These are phyloP conservation scores for Drosophila rhopaloa DNA, from an alignment of 1,140 invertebrate species.

Conservation along the genomic window DNA sequence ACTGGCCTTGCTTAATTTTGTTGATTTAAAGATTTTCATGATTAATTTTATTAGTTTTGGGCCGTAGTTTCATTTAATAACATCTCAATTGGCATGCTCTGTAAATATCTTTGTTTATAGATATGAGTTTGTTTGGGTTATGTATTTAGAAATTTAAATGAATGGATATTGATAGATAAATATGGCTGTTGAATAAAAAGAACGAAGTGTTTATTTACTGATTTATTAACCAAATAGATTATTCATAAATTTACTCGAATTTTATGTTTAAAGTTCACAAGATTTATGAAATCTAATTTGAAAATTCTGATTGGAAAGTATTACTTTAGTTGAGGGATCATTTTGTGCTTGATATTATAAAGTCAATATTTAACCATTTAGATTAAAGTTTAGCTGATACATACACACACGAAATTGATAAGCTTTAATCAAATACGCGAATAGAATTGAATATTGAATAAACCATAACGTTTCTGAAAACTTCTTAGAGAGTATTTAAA, in stretches of 20 bases:
- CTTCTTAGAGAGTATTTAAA: constrained; percentile 7
- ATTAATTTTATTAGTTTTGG: not conserved
- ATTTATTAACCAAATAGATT: not conserved
- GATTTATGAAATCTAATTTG: no score
- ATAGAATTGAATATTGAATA: not conserved
- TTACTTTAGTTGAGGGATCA: not conserved
- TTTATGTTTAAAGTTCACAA: no score
- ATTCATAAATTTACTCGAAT: not conserved
- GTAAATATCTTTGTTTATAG: not conserved
- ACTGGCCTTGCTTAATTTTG: no score
- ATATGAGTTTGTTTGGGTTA: not conserved
- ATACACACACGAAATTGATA: not conserved
- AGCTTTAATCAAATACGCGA: not conserved
- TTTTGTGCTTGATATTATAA: not conserved
- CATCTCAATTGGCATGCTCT: no score
- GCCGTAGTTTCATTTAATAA: no score
- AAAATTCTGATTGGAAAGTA: not conserved
- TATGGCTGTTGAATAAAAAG: not conserved
- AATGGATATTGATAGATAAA: not conserved
- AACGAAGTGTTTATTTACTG: not conserved
- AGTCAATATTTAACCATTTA: not conserved
- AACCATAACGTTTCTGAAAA: not conserved
- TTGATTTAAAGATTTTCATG: not conserved
- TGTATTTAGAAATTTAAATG: not conserved
- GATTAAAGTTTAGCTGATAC: not conserved